Base-by-base conservation (phyloP, 1,140 invertebrate species). In the Apis mellifera region DNA sequence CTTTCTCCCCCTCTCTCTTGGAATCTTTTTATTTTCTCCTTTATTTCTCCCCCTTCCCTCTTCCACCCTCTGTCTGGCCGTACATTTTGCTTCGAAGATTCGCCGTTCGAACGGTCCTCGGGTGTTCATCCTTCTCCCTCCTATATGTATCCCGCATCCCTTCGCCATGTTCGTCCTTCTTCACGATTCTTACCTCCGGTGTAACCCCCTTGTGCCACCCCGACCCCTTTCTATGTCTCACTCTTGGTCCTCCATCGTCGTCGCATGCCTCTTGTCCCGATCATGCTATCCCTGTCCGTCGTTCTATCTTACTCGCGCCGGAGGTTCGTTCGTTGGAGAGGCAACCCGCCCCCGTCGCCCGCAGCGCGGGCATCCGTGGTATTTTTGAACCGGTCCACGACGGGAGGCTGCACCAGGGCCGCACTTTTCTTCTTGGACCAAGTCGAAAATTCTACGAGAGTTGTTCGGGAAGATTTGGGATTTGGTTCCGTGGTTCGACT, bases 331-430 rank as follows among this genome's bases (percentile, higher is more conserved):
- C 17, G 42, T 64, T 65, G 12, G 62, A 52, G 78, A 65, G 52
- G 9, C 78, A 50, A 60, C 82, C 84, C 87, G 68, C 80, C 73
- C 85, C 86, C 86, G 86, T 88, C 89, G 87, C 85, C 86, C 86
- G 89, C 85, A 84, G 89, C 87, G 85, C 89, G 90, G 83, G 88
- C 84, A 91, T 92, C 89, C 84, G 89, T 92, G 92, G 91, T 93
- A 94, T 94, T 94, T 94, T 94, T 94, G 93, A 93, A 94, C 93
- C 93, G 93, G 93, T 94, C 93, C 93, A 93, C 90, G 91, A 90
- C 88, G 90, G 90, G 90, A 93, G 91, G 90, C 86, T 92, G 82
- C 72, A 77, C 78, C 92, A 92, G 91, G 92, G 91, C 91, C 93
- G 92, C 90, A 92, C 90, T 90, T 87, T 89, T 87, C 83, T 83